phyloP scores from a whole-genome alignment of 1,140 invertebrate genomes.

The Telenomus remus region DNA sequence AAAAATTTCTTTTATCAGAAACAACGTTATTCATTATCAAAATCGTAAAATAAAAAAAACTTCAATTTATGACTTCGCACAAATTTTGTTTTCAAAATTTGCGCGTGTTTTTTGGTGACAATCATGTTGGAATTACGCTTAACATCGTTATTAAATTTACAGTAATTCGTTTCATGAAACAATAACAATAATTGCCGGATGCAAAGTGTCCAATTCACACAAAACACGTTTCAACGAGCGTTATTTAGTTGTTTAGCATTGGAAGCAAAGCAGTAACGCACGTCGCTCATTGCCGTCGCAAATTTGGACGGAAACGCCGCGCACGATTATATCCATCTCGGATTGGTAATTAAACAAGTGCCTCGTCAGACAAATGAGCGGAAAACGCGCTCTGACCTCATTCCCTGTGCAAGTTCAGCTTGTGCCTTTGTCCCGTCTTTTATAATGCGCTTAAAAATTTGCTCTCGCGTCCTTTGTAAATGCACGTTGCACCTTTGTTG shows the following conservation, averaged over 20 bases:
- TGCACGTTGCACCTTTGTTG: constrained; percentile 12
- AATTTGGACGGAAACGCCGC: not conserved
- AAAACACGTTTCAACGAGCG: not conserved
- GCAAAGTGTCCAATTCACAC: constrained; percentile 6
- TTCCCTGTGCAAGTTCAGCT: not conserved
- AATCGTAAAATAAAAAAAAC: too few relatives aligned
- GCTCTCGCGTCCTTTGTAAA: constrained; percentile 2
- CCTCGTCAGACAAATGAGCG: constrained; percentile 22
- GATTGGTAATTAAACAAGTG: constrained; percentile 42
- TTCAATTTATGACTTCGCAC: too few relatives aligned
- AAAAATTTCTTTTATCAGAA: too few relatives aligned
- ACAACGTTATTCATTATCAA: too few relatives aligned
- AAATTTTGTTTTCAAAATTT: too few relatives aligned
- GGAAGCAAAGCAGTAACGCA: constrained; percentile 15
- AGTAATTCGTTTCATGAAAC: too few relatives aligned
- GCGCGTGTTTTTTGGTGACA: too few relatives aligned
- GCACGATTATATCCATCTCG: constrained; percentile 16
- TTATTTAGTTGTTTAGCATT: constrained; percentile 25
- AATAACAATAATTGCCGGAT: constrained; percentile 4
- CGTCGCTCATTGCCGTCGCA: not conserved
- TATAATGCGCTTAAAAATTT: constrained; percentile 16
- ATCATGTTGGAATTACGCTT: too few relatives aligned
- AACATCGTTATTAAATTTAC: too few relatives aligned
- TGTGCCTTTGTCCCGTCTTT: constrained; percentile 4
- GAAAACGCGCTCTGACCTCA: constrained; percentile 7